phyloP scores from a whole-genome alignment of 1,140 invertebrate species.

The Atta colombica region DNA sequence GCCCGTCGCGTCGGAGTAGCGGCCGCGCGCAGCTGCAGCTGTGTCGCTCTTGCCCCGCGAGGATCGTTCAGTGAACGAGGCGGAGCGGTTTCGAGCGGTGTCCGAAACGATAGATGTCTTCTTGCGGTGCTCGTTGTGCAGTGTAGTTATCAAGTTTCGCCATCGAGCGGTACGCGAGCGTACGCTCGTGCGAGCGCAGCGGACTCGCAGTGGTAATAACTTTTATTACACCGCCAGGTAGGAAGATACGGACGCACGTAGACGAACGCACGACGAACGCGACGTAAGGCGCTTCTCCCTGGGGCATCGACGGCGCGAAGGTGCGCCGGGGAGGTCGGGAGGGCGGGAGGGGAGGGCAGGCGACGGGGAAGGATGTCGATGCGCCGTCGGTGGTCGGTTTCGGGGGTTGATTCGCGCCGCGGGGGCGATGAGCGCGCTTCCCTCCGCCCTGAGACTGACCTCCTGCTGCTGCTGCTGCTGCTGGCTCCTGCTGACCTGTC shows the following conservation, averaged over 20 bases:
- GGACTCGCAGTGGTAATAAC: background rate
- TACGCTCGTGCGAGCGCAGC: slow-evolving; percentile 10
- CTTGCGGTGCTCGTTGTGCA: background rate
- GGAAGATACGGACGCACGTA: background rate
- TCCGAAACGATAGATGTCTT: slow-evolving; percentile 25
- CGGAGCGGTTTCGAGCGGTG: slow-evolving; percentile 55
- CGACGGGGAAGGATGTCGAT: slow-evolving; percentile 84
- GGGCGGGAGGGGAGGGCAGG: slow-evolving; percentile 70
- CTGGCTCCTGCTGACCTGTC: slow-evolving; percentile 81
- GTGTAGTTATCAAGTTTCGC: background rate
- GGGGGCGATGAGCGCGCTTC: slow-evolving; percentile 86
- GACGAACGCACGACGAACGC: slow-evolving; percentile 14
- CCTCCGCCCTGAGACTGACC: slow-evolving; percentile 85
- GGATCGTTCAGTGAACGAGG: slow-evolving; percentile 71
- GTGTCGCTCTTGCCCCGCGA: slow-evolving; percentile 36
- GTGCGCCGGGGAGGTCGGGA: slow-evolving; percentile 61
- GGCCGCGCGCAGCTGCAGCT: slow-evolving; percentile 70
- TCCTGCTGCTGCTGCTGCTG: slow-evolving; percentile 83
- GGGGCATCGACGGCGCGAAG: slow-evolving; percentile 52
- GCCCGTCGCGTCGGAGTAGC: slow-evolving; percentile 35
- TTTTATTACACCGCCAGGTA: background rate
- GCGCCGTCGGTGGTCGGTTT: slow-evolving; percentile 85
- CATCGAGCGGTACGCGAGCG: slow-evolving; percentile 13
- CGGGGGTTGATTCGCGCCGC: slow-evolving; percentile 86
- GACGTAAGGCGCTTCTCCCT: slow-evolving; percentile 39